These are phyloP conservation scores for Syrmaticus mikado DNA, from an alignment of 2,113 vertebrate genomes.

Conservation along the genomic window DNA sequence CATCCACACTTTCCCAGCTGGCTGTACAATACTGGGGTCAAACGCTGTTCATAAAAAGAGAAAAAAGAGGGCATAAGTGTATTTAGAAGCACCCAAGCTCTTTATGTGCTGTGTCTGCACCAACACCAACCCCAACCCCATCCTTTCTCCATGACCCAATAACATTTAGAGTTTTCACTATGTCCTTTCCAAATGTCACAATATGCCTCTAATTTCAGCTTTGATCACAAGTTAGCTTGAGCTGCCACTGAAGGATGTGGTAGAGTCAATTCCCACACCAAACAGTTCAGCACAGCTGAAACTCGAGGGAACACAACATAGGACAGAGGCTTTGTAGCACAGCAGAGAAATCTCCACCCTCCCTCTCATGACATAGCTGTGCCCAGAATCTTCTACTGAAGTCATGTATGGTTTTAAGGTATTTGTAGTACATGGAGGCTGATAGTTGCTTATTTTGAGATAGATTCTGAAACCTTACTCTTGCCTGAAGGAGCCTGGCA, in stretches of 20 bases:
- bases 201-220: not conserved
- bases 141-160: not conserved
- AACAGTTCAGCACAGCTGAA: not conserved
- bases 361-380: not conserved
- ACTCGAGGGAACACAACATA: not conserved
- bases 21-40: not conserved
- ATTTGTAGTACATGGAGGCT: not conserved
- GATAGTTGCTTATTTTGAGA: not conserved
- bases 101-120: fast-evolving
- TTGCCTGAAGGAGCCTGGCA: not conserved
- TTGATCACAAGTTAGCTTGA: not conserved
- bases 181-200: not conserved
- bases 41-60: not conserved
- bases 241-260: not conserved
- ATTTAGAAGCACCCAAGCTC: not conserved
- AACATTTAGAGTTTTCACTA: not conserved
- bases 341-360: fast-evolving
- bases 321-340: not conserved
- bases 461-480: not conserved
- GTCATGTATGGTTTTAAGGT: not conserved
- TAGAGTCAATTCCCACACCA: not conserved
- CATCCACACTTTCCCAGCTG: not conserved
- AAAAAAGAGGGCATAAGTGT: not conserved
- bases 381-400: fast-evolving
- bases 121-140: not conserved